Base-by-base conservation (phyloP, 2,113 vertebrate species). In the Clarias macrocephalus region DNA sequence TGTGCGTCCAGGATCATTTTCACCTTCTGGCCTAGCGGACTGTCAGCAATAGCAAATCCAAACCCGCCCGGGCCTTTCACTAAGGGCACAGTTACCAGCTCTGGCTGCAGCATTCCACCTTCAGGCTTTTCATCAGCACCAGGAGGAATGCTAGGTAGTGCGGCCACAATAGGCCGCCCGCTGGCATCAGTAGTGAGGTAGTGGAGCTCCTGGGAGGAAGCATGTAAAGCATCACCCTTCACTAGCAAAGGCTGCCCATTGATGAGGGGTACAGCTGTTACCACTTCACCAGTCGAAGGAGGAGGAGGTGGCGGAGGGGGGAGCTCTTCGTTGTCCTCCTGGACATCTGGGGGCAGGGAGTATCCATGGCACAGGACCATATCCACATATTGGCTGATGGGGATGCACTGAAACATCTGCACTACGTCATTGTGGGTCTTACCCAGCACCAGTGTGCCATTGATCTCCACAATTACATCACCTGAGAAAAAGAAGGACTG, bases 1-100 rank as follows among this genome's bases (percentile, higher is more conserved):
- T 99, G 98, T 33, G 97, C 98, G 48, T 99, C 98, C 93, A 99
- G 91, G 93, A 99, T 99, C 97, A 99, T 99, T 93, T 99, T 99
- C 89, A 99, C 98, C 93, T 99, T 99, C 89, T 99, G 98, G n/a
- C 98, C 98, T 9, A 96, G 94, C 0, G 97, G 96, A 87, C 97
- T 97, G 91, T 99, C 98, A 0, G 98, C 98, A 54, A 99, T 99
- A 86, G 98, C 98, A 86, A 99, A 99, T 30, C 98, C 98, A 73
- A 99, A 99, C 8, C 98, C 98, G 63, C 98, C 98, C 0, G 98
- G 98, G 11, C 98, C 98, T 92, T 99, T 99, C 42, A 98, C 75
- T 82, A 99, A 91, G 25, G 97, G 95, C 85, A 99, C 94, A 85
- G 96, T 96, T 86, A 99, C 96, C 85, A 98, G 94, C 94, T 99